Evolutionary conservation across 2,797 vertebrate genomes (phyloP), one percentile per base, ranked within the genome.

Genomic region (Acanthornis magna): DNA sequence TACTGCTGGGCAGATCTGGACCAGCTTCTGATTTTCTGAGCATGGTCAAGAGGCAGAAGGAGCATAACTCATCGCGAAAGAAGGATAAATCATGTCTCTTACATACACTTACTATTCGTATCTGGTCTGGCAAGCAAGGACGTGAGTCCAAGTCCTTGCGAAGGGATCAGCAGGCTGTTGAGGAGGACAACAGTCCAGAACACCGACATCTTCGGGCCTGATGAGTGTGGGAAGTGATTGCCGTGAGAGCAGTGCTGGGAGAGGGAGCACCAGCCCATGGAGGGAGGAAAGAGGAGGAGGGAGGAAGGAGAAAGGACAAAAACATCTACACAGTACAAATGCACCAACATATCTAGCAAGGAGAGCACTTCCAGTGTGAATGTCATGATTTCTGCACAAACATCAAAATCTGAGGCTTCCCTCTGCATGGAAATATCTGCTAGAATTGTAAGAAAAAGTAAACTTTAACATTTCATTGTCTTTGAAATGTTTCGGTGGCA

Each of bases 141-240:
- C 0, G 5, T 1, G 1, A 82, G 60, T 61, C 68, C 85, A 2
- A 86, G 42, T 20, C 94, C 96, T 42, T 92, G 93, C 30, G 97
- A 95, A 2, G 93, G 91, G 27, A 86, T 16, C 45, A 57, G 77
- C 85, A 98, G 91, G 65, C 94, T 90, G 67, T 94, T 97, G 76
- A 98, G 76, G 45, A 98, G 91, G 32, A 97, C 51, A 30, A 91
- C 4, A n/a, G 62, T 51, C 83, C 91, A 84, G 27, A 87, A 2
- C 3, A 11, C 20, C 4, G 20, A 7, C 97, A 97, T 97, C 62
- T 48, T 96, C 0, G 0, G 47, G 55, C 14, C 58, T 18, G 57
- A 5, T 43, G 77, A 47, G 97, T 97, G 62, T 19, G 25, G 38
- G 63, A 76, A 89, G 30, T 1, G 7, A 23, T 10, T 38, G n/a